Evolutionary conservation across 1,140 invertebrate genomes (phyloP).

Genomic region (Hyphantria cunea): DNA sequence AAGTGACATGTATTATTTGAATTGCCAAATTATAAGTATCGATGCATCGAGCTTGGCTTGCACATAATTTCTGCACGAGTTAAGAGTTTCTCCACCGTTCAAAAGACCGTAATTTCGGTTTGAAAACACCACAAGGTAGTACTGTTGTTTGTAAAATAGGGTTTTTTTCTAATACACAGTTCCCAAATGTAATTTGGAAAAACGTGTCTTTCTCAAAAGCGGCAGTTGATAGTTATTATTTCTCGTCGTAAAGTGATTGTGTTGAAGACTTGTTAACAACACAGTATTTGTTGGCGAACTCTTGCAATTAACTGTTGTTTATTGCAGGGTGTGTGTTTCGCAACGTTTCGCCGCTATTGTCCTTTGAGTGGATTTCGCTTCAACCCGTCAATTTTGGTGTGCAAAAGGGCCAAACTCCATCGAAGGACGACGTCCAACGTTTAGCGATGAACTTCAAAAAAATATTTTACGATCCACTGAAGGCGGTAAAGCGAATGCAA

Average conservation of each 20-base stretch:
- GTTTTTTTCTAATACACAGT: background rate
- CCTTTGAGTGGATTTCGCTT: slow-evolving; percentile 48
- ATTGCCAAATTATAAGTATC: slow-evolving; percentile 1
- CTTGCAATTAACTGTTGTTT: slow-evolving; percentile 65
- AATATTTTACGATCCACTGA: slow-evolving; percentile 69
- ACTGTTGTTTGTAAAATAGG: background rate
- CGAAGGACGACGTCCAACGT: slow-evolving; percentile 21
- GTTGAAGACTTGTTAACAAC: slow-evolving; percentile 58
- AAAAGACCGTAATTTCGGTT: background rate
- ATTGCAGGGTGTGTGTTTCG: slow-evolving; percentile 47
- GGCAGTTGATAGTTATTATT: slow-evolving; percentile 35
- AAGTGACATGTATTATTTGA: slow-evolving; percentile 11
- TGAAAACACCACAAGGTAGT: background rate
- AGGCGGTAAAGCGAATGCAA: slow-evolving; percentile 46
- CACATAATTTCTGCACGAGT: background rate
- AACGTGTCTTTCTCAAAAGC: slow-evolving; percentile 2
- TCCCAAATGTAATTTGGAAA: slow-evolving; percentile 25
- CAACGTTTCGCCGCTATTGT: slow-evolving; percentile 59
- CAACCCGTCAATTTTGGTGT: slow-evolving; percentile 63
- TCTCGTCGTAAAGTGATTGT: slow-evolving; percentile 50
- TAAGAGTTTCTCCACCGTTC: no score
- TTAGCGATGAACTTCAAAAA: slow-evolving; percentile 42
- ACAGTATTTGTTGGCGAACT: slow-evolving; percentile 53
- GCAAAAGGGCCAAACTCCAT: slow-evolving; percentile 25
- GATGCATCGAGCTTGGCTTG: background rate